A percentile compares a stretch with the other conserved stretches of the same genome.
Evolutionary conservation across 2,797 vertebrate species (phyloP).

Genomic region (Lutjanus campechanus): DNA sequence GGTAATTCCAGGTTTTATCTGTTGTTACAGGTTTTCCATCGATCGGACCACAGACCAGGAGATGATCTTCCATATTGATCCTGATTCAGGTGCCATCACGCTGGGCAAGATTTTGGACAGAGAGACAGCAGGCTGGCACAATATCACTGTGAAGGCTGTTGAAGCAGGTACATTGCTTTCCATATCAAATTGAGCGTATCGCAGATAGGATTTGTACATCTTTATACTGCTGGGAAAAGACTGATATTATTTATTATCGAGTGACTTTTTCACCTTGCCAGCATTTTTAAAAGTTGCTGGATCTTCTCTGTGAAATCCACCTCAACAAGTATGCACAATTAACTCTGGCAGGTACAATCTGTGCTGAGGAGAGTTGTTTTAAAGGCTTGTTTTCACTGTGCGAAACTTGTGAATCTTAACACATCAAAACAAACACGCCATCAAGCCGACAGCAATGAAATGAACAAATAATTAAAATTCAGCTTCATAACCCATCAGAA

Average conservation of each 20-base stretch:
- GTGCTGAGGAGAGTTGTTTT: neutral
- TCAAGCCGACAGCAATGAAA: neutral
- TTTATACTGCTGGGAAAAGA: neutral
- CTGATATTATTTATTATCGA: neutral
- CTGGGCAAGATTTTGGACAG: constrained; percentile 94
- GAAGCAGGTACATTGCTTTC: constrained; percentile 89
- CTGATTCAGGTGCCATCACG: constrained; percentile 92
- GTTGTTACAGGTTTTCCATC: constrained; percentile 90
- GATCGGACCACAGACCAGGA: constrained; percentile 91
- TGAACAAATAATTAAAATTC: neutral
- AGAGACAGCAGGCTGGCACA: constrained; percentile 98
- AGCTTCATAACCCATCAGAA: neutral
- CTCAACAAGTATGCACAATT: neutral
- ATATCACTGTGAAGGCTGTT: constrained; percentile 94
- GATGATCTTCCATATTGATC: constrained; percentile 95
- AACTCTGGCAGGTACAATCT: neutral
- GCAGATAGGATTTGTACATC: neutral
- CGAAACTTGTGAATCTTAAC: neutral
- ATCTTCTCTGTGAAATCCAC: neutral
- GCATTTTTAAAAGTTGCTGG: neutral
- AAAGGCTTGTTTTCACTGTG: neutral
- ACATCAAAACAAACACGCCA: neutral
- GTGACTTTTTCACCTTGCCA: constrained; percentile 7
- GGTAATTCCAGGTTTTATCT: neutral
- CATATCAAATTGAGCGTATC: neutral